Conservation (phyloP, 2,888 invertebrate species). For the Dioctria linearis region DNA sequence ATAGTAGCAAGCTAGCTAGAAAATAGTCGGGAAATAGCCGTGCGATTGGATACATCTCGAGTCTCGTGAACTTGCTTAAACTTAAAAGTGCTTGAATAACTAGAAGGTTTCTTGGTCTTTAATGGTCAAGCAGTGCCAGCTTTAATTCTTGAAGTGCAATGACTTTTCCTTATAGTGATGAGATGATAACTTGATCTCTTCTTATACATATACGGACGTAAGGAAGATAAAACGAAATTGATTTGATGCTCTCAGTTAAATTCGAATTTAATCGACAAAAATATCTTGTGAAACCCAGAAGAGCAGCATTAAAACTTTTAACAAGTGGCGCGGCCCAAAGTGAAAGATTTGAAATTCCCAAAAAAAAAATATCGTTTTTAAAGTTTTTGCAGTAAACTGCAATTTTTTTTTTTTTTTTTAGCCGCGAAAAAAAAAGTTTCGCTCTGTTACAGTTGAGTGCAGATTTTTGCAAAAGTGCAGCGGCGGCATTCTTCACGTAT, state of each 20-base stretch:
- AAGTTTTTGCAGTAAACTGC: not conserved
- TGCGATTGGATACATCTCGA: constrained; percentile 38
- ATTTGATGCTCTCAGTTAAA: constrained; percentile 1
- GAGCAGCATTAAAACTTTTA: too few relatives aligned
- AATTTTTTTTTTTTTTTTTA: not conserved
- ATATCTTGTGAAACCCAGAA: too few relatives aligned
- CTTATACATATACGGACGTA: not conserved
- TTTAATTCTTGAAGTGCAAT: constrained; percentile 31
- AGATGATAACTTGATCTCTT: constrained; percentile 30
- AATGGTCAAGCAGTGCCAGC: constrained; percentile 15
- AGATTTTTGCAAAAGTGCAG: constrained; percentile 8
- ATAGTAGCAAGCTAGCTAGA: constrained; percentile 2
- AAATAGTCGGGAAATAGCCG: constrained; percentile 42
- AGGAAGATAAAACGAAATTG: not conserved
- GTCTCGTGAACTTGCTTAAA: not conserved
- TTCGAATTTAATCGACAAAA: not conserved
- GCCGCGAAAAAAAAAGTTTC: not conserved
- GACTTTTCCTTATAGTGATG: constrained; percentile 15
- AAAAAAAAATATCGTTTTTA: not conserved
- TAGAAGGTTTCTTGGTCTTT: not conserved
- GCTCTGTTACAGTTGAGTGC: constrained; percentile 21
- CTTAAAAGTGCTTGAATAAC: not conserved
- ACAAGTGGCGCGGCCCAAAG: too few relatives aligned
- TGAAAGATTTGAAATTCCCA: too few relatives aligned
- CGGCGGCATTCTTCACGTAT: constrained; percentile 6